Percentiles rank a stretch among this genome's conserved stretches.
Evolutionary conservation across 2,113 vertebrate genomes (phyloP).

Genomic region (Arothron firmamentum): DNA sequence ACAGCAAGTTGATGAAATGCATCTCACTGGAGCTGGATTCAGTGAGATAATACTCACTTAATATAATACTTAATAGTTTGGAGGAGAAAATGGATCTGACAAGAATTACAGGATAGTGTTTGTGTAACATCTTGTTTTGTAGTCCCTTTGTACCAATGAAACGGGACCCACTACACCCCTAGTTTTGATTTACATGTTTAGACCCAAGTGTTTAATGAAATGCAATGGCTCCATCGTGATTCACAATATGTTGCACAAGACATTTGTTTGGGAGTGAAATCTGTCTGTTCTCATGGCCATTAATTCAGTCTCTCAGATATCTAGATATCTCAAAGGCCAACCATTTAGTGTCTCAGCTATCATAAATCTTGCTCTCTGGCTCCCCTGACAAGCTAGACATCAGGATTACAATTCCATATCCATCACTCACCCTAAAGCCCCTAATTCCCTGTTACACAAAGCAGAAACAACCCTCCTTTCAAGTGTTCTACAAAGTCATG

Average conservation of each 20-base stretch:
- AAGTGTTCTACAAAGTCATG: constrained; percentile 37
- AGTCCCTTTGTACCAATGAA: too few species aligned
- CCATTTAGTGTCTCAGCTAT: constrained; percentile 40
- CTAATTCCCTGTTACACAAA: constrained; percentile 48
- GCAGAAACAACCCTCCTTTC: constrained; percentile 39
- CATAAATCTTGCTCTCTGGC: constrained; percentile 44
- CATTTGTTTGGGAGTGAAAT: constrained; percentile 10
- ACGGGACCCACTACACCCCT: too few species aligned
- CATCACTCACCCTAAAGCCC: constrained; percentile 49
- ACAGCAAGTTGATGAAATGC: too few species aligned
- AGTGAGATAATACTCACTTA: too few species aligned
- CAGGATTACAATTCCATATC: constrained; percentile 49
- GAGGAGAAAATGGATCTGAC: too few species aligned
- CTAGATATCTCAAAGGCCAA: constrained; percentile 41
- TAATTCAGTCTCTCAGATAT: constrained; percentile 38
- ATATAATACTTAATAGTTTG: too few species aligned
- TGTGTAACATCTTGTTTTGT: too few species aligned
- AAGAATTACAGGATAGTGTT: too few species aligned
- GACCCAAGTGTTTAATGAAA: too few species aligned
- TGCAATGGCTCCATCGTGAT: background rate
- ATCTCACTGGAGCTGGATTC: too few species aligned
- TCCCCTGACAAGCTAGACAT: constrained; percentile 32
- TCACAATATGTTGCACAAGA: too few species aligned
- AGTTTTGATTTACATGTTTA: too few species aligned
- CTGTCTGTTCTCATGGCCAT: constrained; percentile 15